Evolutionary conservation across 2,888 invertebrate species (phyloP).

Genomic region (Halictus ligatus): DNA sequence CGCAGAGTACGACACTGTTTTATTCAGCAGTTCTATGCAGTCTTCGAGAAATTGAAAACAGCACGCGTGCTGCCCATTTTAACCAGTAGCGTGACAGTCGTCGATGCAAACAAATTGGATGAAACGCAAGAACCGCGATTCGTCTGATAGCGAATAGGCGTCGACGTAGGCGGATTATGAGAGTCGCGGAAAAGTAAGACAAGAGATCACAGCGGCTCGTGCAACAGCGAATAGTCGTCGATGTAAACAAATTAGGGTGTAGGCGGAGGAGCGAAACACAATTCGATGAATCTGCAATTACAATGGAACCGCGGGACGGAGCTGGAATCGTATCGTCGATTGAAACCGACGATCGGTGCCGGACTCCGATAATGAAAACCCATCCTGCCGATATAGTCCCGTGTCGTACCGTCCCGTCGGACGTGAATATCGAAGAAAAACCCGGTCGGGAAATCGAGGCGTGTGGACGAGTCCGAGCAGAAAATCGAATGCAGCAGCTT

Average conservation of each 20-base stretch:
- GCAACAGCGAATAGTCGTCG: neutral
- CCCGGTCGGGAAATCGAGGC: constrained; percentile 6
- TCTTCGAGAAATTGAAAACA: no score
- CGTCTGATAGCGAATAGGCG: neutral
- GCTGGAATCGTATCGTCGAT: constrained; percentile 30
- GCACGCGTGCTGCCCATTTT: no score
- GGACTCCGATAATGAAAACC: constrained; percentile 47
- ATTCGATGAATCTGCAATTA: neutral
- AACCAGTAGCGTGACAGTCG: no score
- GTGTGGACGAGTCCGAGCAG: constrained; percentile 29
- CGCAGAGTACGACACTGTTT: no score
- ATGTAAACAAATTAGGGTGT: neutral
- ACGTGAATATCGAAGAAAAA: constrained; percentile 38
- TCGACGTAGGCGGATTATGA: neutral
- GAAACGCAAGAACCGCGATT: no score
- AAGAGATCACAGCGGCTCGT: neutral
- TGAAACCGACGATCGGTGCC: constrained; percentile 31
- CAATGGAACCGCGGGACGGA: constrained; percentile 11
- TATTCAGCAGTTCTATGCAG: no score
- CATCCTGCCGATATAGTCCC: constrained; percentile 20
- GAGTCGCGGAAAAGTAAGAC: neutral
- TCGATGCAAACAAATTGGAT: no score
- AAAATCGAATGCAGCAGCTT: constrained; percentile 60
- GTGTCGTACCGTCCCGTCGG: neutral
- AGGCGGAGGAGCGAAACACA: neutral